A percentile compares a stretch with the other conserved stretches of the same genome.
Conservation (phyloP, 1,140 invertebrate species). For the Hyles euphorbiae region DNA sequence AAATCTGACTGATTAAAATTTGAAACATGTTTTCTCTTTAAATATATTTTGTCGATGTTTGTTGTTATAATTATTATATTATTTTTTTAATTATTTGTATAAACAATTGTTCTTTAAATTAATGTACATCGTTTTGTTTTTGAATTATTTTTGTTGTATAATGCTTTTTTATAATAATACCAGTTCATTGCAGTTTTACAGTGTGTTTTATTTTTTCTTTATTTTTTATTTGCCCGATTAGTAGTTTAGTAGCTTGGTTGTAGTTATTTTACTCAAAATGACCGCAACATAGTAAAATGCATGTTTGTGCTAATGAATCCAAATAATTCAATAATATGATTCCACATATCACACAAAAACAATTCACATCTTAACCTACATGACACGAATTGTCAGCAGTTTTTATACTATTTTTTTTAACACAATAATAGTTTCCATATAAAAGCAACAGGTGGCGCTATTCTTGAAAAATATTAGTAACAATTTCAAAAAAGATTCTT, state of each 20-base stretch:
- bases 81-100: constrained; percentile 79
- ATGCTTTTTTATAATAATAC: constrained; percentile 83
- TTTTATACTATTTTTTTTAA: too few species aligned
- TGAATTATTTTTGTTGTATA: constrained; percentile 82
- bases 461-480: neutral
- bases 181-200: constrained; percentile 81
- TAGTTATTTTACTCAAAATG: constrained; percentile 49
- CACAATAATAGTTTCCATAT: constrained; percentile 1
- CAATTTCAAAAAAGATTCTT: constrained; percentile 25
- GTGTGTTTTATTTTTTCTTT: constrained; percentile 78
- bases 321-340: too few species aligned
- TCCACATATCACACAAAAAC: too few species aligned
- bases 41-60: constrained; percentile 77
- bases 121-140: constrained; percentile 82
- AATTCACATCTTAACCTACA: too few species aligned
- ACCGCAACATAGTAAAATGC: constrained; percentile 31
- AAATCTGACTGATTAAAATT: constrained; percentile 70
- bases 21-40: constrained; percentile 72
- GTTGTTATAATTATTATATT: constrained; percentile 81
- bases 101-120: constrained; percentile 82
- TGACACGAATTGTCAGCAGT: too few species aligned
- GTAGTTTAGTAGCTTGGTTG: constrained; percentile 46
- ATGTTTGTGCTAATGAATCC: constrained; percentile 63
- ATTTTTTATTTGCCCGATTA: constrained; percentile 62
- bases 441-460: neutral